Percentiles rank a stretch among this genome's conserved stretches.
Conservation (phyloP, 2,113 vertebrate genomes). For the Hemichromis elongatus region DNA sequence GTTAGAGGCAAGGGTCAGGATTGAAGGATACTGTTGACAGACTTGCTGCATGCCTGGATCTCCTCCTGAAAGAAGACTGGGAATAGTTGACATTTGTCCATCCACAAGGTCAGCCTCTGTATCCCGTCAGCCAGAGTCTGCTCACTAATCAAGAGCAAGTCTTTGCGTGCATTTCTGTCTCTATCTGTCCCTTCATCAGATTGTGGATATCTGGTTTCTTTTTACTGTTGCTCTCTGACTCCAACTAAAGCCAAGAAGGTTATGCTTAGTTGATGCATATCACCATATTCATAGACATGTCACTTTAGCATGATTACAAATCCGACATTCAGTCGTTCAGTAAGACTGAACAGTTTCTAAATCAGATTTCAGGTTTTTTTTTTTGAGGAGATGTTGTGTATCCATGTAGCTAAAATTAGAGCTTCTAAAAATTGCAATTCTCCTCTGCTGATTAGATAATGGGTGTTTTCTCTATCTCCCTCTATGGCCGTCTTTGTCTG, state of each 20-base stretch:
- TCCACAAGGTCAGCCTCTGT: neutral
- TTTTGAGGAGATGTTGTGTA: neutral
- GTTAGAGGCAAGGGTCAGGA: neutral
- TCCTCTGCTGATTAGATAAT: slow-evolving; percentile 14
- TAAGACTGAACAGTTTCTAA: neutral
- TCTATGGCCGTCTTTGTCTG: neutral
- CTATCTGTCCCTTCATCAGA: neutral
- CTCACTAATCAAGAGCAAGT: neutral
- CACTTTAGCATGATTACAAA: neutral
- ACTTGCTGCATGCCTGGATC: slow-evolving; percentile 21
- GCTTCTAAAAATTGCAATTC: neutral
- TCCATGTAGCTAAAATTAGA: neutral
- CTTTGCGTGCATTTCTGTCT: neutral
- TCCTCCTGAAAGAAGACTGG: slow-evolving; percentile 12
- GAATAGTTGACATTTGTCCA: neutral
- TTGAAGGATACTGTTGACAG: slow-evolving; percentile 6
- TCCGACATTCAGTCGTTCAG: neutral
- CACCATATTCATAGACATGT: neutral
- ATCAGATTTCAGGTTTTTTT: neutral
- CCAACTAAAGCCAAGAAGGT: neutral
- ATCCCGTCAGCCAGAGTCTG: neutral
- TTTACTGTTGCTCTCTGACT: neutral
- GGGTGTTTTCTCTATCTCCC: neutral
- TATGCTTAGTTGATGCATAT: neutral
- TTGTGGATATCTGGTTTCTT: neutral